Evolutionary conservation across 2,797 vertebrate genomes (phyloP).

Genomic region (Cirrhinus mrigala): DNA sequence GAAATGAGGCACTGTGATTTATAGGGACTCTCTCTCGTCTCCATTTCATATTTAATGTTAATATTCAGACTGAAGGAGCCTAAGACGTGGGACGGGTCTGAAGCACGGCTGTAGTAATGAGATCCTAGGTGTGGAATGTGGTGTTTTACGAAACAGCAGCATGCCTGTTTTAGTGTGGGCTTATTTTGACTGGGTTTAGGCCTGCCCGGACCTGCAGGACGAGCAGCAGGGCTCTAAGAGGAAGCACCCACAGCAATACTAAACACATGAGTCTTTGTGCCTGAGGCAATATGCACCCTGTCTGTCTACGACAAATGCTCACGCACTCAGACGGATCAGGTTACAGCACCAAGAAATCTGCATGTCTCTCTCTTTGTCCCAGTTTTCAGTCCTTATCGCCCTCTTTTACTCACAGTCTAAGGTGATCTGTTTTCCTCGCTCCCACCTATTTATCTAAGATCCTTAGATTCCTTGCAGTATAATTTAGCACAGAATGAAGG

Average conservation of each 20-base stretch:
- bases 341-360: conserved; percentile 64
- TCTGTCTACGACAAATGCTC: conserved; percentile 51
- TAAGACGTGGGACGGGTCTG: not conserved
- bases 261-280: conserved; percentile 52
- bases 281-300: conserved; percentile 45
- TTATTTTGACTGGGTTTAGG: conserved; percentile 57
- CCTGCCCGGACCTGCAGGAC: conserved; percentile 58
- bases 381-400: conserved; percentile 46
- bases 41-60: conserved; percentile 1
- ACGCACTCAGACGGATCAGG: conserved; percentile 66
- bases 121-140: conserved; percentile 58
- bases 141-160: conserved; percentile 49
- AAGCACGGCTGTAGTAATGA: conserved; percentile 30
- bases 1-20: conserved; percentile 20
- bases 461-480: conserved; percentile 29
- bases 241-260: conserved; percentile 50
- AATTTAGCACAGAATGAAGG: conserved; percentile 64
- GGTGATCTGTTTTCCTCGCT: conserved; percentile 51
- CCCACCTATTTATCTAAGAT: conserved; percentile 54
- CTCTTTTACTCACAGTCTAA: conserved; percentile 46
- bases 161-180: conserved; percentile 47
- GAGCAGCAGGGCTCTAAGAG: conserved; percentile 48
- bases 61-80: conserved; percentile 18
- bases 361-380: conserved; percentile 44
- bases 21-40: not conserved